Conservation (phyloP, 2,888 invertebrate genomes). For the Gandaritis pyraliata region DNA sequence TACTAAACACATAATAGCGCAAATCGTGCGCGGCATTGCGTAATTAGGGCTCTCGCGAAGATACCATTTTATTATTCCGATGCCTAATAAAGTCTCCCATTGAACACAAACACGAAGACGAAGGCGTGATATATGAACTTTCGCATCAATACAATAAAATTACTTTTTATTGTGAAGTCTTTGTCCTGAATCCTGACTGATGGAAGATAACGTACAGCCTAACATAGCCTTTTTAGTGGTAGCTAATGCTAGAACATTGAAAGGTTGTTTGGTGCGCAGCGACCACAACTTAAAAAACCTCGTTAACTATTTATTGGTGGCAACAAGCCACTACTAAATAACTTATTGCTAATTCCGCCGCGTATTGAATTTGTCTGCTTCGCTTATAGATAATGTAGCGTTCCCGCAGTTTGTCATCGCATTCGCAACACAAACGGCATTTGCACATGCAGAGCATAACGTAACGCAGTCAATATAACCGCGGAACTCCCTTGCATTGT, state of each 20-base stretch:
- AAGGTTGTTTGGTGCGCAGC: too few relatives aligned
- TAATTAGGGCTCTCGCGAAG: conserved; percentile 26
- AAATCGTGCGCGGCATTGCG: conserved; percentile 3
- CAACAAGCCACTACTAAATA: not conserved
- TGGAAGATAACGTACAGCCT: too few relatives aligned
- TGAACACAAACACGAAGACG: conserved; percentile 6
- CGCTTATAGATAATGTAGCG: conserved; percentile 15
- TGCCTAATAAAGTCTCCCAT: conserved; percentile 32
- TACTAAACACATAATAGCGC: conserved; percentile 16
- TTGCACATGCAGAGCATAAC: not conserved
- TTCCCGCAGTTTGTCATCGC: conserved; percentile 11
- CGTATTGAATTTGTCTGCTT: conserved; percentile 1
- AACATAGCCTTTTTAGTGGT: too few relatives aligned
- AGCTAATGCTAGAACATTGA: too few relatives aligned
- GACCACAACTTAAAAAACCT: too few relatives aligned
- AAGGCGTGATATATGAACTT: not conserved
- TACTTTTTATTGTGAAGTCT: too few relatives aligned
- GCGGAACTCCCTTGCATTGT: too few relatives aligned
- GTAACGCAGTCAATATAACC: too few relatives aligned
- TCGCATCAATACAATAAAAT: too few relatives aligned
- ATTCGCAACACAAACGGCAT: conserved; percentile 20
- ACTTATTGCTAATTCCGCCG: not conserved
- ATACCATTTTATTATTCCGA: conserved; percentile 29
- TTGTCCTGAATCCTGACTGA: too few relatives aligned
- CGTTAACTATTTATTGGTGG: too few relatives aligned